Percentiles rank a stretch among this genome's conserved stretches.
Conservation (phyloP, 2,797 vertebrate genomes). For the Lutra lutra region DNA sequence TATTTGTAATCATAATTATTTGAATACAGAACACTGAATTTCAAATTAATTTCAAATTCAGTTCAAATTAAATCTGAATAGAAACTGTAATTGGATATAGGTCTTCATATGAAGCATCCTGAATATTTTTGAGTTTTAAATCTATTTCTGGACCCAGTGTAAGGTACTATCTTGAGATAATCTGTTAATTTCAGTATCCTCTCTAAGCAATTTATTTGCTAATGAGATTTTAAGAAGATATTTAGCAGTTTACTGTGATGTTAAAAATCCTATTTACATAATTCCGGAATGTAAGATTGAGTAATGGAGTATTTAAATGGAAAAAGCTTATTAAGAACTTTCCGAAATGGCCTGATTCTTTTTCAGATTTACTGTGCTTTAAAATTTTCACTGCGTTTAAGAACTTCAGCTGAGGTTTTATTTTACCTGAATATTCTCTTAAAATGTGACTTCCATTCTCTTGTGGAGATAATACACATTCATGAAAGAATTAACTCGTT, state of each 20-base stretch:
- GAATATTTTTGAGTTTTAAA: conserved; percentile 41
- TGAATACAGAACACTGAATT: not conserved
- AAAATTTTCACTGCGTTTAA: conserved; percentile 30
- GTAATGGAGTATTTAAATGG: conserved; percentile 12
- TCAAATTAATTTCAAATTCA: not conserved
- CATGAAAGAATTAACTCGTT: conserved; percentile 37
- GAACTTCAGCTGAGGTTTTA: conserved; percentile 19
- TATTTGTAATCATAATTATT: conserved; percentile 50
- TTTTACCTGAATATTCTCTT: conserved; percentile 41
- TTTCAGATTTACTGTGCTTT: conserved; percentile 45
- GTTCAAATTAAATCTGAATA: conserved; percentile 37
- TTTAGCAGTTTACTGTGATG: conserved; percentile 35
- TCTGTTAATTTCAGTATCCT: conserved; percentile 34
- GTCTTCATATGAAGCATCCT: not conserved
- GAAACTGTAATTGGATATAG: not conserved
- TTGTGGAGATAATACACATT: conserved; percentile 38
- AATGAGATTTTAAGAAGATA: conserved; percentile 33
- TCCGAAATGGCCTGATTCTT: conserved; percentile 18
- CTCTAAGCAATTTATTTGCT: conserved; percentile 21
- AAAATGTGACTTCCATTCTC: conserved; percentile 50
- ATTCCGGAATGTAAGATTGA: conserved; percentile 48
- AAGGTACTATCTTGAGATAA: conserved; percentile 43
- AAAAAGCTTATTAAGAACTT: conserved; percentile 16
- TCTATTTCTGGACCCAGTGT: not conserved
- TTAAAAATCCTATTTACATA: conserved; percentile 46